phyloP scores from a whole-genome alignment of 2,888 invertebrate genomes.

The Halictus ligatus region DNA sequence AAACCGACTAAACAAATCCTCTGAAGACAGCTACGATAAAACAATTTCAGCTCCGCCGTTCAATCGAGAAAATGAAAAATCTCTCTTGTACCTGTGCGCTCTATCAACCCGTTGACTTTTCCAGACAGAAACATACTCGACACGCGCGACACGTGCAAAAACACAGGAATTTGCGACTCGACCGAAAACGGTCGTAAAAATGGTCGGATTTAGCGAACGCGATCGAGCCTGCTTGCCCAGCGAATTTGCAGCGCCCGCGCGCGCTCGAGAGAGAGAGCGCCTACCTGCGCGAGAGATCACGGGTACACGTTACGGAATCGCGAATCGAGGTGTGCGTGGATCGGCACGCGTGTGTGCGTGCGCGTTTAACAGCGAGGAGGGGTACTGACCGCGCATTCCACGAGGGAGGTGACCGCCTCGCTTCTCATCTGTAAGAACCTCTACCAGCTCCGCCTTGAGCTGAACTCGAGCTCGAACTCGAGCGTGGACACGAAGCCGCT shows the following conservation, averaged over 20 bases:
- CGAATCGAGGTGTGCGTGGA: neutral
- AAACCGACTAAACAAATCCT: too few relatives aligned
- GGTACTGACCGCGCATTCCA: slow-evolving; percentile 80
- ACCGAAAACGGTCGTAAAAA: neutral
- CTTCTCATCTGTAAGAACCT: slow-evolving; percentile 63
- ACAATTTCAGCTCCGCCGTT: too few relatives aligned
- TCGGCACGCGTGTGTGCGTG: slow-evolving; percentile 31
- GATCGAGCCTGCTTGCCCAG: neutral
- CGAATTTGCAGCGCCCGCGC: neutral
- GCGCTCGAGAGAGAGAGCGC: neutral
- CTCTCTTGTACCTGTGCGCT: too few relatives aligned
- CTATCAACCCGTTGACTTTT: too few relatives aligned
- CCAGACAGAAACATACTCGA: too few relatives aligned
- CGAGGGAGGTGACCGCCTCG: slow-evolving; percentile 75
- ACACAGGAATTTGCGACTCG: neutral
- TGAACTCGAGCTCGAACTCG: slow-evolving; percentile 16
- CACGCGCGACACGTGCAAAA: neutral
- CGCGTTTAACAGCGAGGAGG: slow-evolving; percentile 64
- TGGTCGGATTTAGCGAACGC: neutral
- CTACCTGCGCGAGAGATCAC: slow-evolving; percentile 22
- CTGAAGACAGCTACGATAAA: too few relatives aligned
- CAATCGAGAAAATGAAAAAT: too few relatives aligned
- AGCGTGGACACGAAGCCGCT: too few relatives aligned
- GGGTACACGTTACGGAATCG: slow-evolving; percentile 34
- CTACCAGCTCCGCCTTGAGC: slow-evolving; percentile 34